A percentile compares a stretch with the other conserved stretches of the same genome.
phyloP scores from a whole-genome alignment of 2,113 vertebrate genomes.

The Probosciger aterrimus region DNA sequence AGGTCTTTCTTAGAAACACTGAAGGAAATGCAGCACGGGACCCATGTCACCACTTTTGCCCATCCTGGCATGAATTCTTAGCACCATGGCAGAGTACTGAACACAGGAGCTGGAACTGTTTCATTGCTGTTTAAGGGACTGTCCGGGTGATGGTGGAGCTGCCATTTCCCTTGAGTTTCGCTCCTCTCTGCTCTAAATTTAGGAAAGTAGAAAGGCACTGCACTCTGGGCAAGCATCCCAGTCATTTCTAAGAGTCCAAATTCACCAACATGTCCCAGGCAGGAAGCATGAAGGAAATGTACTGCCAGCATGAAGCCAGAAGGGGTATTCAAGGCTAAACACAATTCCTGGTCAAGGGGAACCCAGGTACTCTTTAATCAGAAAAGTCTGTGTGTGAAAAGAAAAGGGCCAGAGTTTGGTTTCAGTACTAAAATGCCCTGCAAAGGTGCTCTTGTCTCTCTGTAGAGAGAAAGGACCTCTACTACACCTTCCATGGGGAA shows the following conservation, averaged over 20 bases:
- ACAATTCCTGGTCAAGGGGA: background rate
- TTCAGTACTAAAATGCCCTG: background rate
- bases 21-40: background rate
- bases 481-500: background rate
- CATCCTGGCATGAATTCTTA: background rate
- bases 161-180: background rate
- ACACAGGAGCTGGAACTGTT: background rate
- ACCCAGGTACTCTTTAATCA: background rate
- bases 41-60: background rate
- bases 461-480: background rate
- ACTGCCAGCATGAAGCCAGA: background rate
- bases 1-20: background rate
- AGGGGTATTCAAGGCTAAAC: background rate
- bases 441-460: background rate
- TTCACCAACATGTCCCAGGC: background rate
- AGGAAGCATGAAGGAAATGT: background rate
- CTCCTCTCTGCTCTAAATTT: background rate
- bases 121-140: background rate
- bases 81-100: background rate
- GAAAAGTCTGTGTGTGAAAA: background rate
- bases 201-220: background rate
- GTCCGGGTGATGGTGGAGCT: background rate
- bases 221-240: background rate
- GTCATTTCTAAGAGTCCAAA: background rate
- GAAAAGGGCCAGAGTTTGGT: background rate